Percentiles rank a stretch among this genome's conserved stretches.
Evolutionary conservation across 2,888 invertebrate species (phyloP).

Genomic region (Agrotis clavis): DNA sequence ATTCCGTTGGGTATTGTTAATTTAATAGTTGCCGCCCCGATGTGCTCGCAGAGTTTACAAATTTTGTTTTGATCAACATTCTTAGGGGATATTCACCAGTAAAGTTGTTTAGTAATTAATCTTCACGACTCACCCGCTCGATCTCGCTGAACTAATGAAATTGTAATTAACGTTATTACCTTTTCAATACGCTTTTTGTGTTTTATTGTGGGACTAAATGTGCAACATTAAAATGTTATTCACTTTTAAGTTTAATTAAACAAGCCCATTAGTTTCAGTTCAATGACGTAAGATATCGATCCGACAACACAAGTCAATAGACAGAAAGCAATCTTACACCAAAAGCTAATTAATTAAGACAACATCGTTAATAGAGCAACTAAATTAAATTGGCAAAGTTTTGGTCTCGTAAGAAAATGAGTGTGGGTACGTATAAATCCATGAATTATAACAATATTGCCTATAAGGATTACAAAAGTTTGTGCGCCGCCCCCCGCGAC

Average conservation of each 20-base stretch:
- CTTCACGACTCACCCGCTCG: constrained; percentile 57
- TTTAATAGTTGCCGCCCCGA: constrained; percentile 65
- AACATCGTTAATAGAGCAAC: constrained; percentile 21
- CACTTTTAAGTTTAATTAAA: constrained; percentile 17
- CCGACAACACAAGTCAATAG: constrained; percentile 16
- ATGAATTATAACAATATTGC: constrained; percentile 57
- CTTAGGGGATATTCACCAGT: constrained; percentile 58
- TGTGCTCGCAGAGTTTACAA: constrained; percentile 59
- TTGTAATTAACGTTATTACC: constrained; percentile 53
- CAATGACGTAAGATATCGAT: constrained; percentile 3
- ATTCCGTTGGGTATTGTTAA: constrained; percentile 66
- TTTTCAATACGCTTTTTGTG: constrained; percentile 41
- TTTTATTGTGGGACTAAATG: constrained; percentile 29
- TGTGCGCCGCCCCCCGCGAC: constrained; percentile 39
- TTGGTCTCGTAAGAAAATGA: constrained; percentile 35
- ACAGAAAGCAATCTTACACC: constrained; percentile 9
- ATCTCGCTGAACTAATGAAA: constrained; percentile 51
- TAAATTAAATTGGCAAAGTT: constrained; percentile 48
- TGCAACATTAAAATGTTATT: constrained; percentile 18
- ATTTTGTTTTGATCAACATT: constrained; percentile 70
- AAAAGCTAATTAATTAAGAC: constrained; percentile 33
- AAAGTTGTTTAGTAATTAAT: constrained; percentile 69
- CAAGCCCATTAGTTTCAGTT: constrained; percentile 8
- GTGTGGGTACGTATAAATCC: constrained; percentile 39
- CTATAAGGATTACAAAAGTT: constrained; percentile 57